These are phyloP conservation scores for Artibeus jamaicensis DNA, from an alignment of 2,797 vertebrate genomes.

Conservation along the genomic window DNA sequence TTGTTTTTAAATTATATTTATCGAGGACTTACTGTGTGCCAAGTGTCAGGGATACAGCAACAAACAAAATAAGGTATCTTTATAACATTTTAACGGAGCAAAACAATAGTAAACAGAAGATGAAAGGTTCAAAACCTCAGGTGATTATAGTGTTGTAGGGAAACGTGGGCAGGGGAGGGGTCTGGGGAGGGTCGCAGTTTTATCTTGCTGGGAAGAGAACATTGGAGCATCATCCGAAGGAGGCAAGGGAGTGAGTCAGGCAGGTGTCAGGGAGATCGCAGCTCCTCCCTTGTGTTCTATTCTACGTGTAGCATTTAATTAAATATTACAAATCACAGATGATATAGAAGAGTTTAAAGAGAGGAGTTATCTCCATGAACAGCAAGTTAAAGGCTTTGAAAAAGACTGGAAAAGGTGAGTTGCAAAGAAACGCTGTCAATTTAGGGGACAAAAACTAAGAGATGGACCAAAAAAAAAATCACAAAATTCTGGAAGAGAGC, in stretches of 20 bases:
- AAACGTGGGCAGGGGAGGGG: not conserved
- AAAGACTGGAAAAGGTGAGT: slow-evolving; percentile 6
- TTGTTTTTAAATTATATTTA: not conserved
- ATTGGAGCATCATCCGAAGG: not conserved
- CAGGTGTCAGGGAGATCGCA: not conserved
- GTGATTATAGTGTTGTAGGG: not conserved
- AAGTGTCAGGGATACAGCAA: not conserved
- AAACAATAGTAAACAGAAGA: not conserved
- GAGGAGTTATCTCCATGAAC: not conserved
- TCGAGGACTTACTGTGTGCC: not conserved
- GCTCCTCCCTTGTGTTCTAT: not conserved
- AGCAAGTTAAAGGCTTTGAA: slow-evolving; percentile 26
- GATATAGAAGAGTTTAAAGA: slow-evolving; percentile 22
- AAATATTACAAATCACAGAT: slow-evolving; percentile 8
- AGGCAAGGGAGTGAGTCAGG: not conserved
- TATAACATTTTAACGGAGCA: not conserved
- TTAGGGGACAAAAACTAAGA: not conserved
- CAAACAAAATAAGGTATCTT: not conserved
- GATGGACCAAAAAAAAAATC: not conserved
- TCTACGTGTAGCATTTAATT: not conserved
- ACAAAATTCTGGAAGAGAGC: not conserved
- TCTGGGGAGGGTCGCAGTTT: not conserved
- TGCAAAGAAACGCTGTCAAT: slow-evolving; percentile 25
- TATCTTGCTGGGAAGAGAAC: not conserved
- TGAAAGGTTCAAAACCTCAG: not conserved